Base-by-base conservation (phyloP, 2,888 invertebrate species). In the Rhodophaea formosa region DNA sequence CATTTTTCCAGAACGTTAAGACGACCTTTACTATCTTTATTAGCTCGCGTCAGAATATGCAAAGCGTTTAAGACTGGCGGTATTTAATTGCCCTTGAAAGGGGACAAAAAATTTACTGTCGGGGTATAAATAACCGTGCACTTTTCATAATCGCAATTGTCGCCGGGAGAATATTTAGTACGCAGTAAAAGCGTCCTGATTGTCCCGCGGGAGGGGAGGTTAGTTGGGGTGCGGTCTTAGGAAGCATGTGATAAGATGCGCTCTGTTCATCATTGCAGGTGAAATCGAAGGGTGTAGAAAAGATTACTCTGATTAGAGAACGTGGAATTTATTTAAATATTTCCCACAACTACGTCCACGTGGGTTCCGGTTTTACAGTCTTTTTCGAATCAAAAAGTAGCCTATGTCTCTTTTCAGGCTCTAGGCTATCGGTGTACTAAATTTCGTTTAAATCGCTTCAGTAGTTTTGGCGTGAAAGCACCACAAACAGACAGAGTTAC, bases 111-210 rank as follows among this genome's bases (percentile, higher is more conserved):
- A 89, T 86, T 86, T 87, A 87, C 82, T 80, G 80, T 75, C 72
- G 71, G 81, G 86, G 75, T 80, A 90, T 91, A 91, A 91, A 91
- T 91, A 91, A 90, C 86, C 80, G 85, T 91, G 90, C 91, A 91
- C 91, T 91, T 90, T 91, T 91, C 91, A 91, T 91, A 91, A 90
- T 90, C 89, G 90, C 89, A 89, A 90, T 90, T 91, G 90, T 91
- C 90, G 89, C 90, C 85, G 81, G 84, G 89, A 90, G 91, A 88
- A 90, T 91, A 90, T 91, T 91, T 91, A 91, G 91, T 87, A 86
- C 88, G 88, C 86, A 82, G 87, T 88, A 85, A 90, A 89, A 83
- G 71, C 73, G 79, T 75, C 71, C 77, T 80, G 84, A 79, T 80
- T 77, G 78, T 80, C 81, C 77, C 69, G 64, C 60, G 77, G 64